Evolutionary conservation across 1,140 invertebrate species (phyloP), one percentile per base, ranked within the genome.

Genomic region (Rhynchophorus ferrugineus): DNA sequence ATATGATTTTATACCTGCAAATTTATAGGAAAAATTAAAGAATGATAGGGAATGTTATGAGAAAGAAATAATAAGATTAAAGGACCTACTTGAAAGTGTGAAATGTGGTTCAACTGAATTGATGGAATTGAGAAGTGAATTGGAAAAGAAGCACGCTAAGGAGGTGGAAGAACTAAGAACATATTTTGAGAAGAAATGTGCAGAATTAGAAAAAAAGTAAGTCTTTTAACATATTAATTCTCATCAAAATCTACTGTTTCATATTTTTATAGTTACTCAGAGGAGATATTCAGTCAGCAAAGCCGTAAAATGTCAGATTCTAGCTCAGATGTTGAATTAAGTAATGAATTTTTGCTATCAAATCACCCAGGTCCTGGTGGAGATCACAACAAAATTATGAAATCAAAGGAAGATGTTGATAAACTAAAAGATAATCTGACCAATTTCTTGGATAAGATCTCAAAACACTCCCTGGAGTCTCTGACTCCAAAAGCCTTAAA

Each of bases 131-230:
- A 73, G 72, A 54, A 61, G 69, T 5, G 78, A 82, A 45, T 62
- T 85, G 7, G 77, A 81, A 46, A 62, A 61, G 7, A 80, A 79
- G 54, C 83, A 87, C 65, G 70, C 78, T 11, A 80, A 80, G 46
- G 82, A 89, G 64, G 81, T 87, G 78, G 84, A 87, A 63, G 82
- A 87, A 56, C 60, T 88, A 16, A 73, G 85, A 37, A 84, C 76
- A 1, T 89, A 87, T 60, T 89, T 87, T 61, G 85, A 87, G 54
- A 74, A 82, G 62, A 86, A 86, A 64, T 87, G 84, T 62, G 73
- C 79, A 0, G 82, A 87, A 57, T 75, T 88, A 68, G 82, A 85
- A 65, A 84, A 85, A 61, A 81, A 85, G 74, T 85, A 67, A 73
- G 71, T 66, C 13, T 52, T 2, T 45, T 35, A 7, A 34, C 5